Evolutionary conservation across 2,113 vertebrate genomes (phyloP).

Genomic region (Mugil cephalus): DNA sequence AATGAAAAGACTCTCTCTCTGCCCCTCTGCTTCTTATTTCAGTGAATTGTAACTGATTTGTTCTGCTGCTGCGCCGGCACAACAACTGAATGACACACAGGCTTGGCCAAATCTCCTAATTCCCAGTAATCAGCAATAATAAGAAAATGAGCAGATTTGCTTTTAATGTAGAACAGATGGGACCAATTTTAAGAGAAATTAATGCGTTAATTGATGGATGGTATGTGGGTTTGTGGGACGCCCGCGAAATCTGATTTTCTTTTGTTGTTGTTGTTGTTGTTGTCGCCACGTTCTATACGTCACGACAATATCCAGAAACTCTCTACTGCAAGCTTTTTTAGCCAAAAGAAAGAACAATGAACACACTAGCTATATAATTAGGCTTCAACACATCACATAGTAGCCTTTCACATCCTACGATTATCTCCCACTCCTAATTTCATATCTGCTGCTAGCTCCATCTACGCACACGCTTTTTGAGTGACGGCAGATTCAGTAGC

Average conservation of each 20-base stretch:
- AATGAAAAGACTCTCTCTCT: background rate
- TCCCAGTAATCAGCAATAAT: slow-evolving; percentile 32
- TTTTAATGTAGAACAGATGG: slow-evolving; percentile 50
- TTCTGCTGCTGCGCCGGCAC: slow-evolving; percentile 24
- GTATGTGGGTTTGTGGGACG: slow-evolving; percentile 20
- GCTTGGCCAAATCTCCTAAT: slow-evolving; percentile 37
- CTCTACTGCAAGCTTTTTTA: slow-evolving; percentile 20
- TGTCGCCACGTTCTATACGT: background rate
- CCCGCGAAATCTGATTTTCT: slow-evolving; percentile 35
- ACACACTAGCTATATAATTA: slow-evolving; percentile 42
- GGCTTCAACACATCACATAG: slow-evolving; percentile 40
- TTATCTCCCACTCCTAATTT: slow-evolving; percentile 49
- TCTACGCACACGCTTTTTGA: slow-evolving; percentile 23
- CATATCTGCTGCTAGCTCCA: slow-evolving; percentile 31
- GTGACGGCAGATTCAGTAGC: slow-evolving; percentile 39
- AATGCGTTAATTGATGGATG: slow-evolving; percentile 27
- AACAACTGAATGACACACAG: slow-evolving; percentile 33
- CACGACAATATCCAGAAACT: slow-evolving; percentile 14
- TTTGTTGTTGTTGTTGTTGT: slow-evolving; percentile 17
- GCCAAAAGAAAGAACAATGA: slow-evolving; percentile 31
- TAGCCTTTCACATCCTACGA: slow-evolving; percentile 39
- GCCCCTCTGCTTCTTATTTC: background rate
- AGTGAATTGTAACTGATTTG: slow-evolving; percentile 35
- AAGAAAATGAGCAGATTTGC: slow-evolving; percentile 53
- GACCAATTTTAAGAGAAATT: slow-evolving; percentile 31